phyloP scores from a whole-genome alignment of 2,797 vertebrate genomes.

The Rallus crepitans region DNA sequence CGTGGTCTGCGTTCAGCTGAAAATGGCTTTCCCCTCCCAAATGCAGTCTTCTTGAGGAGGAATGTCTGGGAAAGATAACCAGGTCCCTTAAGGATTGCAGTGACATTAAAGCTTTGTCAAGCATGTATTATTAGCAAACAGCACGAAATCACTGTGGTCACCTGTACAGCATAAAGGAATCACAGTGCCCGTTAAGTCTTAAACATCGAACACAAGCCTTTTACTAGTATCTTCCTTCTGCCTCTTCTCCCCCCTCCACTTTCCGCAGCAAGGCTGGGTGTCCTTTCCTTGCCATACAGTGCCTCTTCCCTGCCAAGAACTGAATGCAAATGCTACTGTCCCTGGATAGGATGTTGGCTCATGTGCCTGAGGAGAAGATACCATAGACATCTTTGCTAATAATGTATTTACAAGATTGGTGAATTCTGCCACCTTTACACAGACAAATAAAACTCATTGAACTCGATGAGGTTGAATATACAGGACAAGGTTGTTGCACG shows the following conservation, averaged over 20 bases:
- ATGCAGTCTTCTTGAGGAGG: background rate
- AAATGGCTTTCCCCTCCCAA: background rate
- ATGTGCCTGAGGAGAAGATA: background rate
- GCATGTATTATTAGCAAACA: background rate
- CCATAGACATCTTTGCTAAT: background rate
- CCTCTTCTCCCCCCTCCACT: background rate
- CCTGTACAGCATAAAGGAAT: background rate
- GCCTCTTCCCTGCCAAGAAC: background rate
- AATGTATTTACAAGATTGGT: background rate
- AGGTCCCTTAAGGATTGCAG: background rate
- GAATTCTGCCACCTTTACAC: background rate
- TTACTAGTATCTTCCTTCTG: background rate
- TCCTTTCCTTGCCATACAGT: background rate
- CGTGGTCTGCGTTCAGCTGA: background rate
- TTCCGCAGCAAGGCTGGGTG: background rate
- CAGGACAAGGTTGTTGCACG: background rate
- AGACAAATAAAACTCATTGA: background rate
- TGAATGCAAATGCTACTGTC: background rate
- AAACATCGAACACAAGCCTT: rapidly evolving
- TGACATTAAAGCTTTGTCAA: slow-evolving; percentile 23
- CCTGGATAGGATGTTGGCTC: background rate
- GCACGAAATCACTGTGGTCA: background rate
- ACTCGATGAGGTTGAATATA: background rate
- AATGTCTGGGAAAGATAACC: background rate
- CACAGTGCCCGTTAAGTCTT: background rate